These are phyloP conservation scores for Solenopsis fugax DNA, from an alignment of 1,140 invertebrate genomes.

Conservation along the genomic window DNA sequence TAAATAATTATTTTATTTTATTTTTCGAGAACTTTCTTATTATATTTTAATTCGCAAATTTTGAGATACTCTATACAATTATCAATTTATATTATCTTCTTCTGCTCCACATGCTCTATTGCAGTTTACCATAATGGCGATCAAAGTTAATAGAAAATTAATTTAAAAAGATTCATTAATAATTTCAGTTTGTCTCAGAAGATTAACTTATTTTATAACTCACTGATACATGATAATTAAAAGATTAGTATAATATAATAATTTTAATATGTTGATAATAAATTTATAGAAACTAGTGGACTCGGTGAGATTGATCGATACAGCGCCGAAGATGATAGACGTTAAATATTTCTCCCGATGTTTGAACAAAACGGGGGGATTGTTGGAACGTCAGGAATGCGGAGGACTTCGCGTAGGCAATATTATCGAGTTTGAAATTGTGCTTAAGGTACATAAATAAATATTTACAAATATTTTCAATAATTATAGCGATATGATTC, in stretches of 20 bases:
- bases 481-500: background rate
- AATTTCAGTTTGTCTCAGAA: background rate
- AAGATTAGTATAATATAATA: background rate
- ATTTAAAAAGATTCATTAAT: background rate
- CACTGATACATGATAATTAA: background rate
- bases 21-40: no score
- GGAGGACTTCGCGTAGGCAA: slow-evolving; percentile 88
- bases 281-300: slow-evolving; percentile 82
- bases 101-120: background rate
- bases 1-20: no score
- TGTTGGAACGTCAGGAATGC: slow-evolving; percentile 86
- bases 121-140: background rate
- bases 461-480: background rate
- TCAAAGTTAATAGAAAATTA: slow-evolving; percentile 10
- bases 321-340: slow-evolving; percentile 87
- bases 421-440: slow-evolving; percentile 85
- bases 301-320: slow-evolving; percentile 88
- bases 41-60: no score
- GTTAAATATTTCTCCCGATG: slow-evolving; percentile 90
- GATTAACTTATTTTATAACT: background rate
- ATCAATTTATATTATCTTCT: slow-evolving; percentile 3
- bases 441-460: slow-evolving; percentile 71
- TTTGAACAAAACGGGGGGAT: slow-evolving; percentile 82
- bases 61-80: background rate
- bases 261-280: slow-evolving; percentile 17